These are phyloP conservation scores for Cottus gobio DNA, from an alignment of 2,113 vertebrate genomes.

Conservation along the genomic window DNA sequence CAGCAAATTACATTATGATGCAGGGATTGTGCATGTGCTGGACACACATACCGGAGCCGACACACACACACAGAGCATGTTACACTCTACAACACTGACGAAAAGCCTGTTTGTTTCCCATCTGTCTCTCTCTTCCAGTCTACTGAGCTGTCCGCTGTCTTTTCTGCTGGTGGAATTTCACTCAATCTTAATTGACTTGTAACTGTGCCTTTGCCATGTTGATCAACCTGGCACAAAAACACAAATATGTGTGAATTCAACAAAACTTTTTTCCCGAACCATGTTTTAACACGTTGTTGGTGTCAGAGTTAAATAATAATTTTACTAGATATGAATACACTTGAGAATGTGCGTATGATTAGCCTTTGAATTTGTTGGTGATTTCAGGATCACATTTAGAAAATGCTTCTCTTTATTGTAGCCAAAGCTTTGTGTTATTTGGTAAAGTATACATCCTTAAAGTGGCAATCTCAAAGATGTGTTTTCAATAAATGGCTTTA, in stretches of 20 bases:
- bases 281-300: conserved; percentile 17
- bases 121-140: conserved; percentile 68
- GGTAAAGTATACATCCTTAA: background rate
- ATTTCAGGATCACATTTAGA: background rate
- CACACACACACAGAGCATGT: conserved; percentile 49
- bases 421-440: background rate
- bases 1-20: conserved; percentile 57
- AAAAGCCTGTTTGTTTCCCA: conserved; percentile 72
- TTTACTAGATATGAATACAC: conserved; percentile 23
- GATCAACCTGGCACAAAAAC: conserved; percentile 54
- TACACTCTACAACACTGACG: conserved; percentile 64
- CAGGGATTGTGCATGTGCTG: conserved; percentile 40
- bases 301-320: conserved; percentile 7
- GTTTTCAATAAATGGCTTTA: background rate
- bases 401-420: background rate
- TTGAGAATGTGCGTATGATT: conserved; percentile 1
- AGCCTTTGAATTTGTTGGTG: background rate
- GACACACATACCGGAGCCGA: conserved; percentile 44
- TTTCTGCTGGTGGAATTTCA: conserved; percentile 58
- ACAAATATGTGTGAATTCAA: conserved; percentile 57
- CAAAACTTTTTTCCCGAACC: conserved; percentile 29
- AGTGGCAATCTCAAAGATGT: background rate
- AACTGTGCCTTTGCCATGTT: conserved; percentile 61
- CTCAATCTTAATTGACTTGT: conserved; percentile 72
- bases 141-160: conserved; percentile 56